Conservation (phyloP, 1,140 invertebrate genomes). For the Papilio machaon region DNA sequence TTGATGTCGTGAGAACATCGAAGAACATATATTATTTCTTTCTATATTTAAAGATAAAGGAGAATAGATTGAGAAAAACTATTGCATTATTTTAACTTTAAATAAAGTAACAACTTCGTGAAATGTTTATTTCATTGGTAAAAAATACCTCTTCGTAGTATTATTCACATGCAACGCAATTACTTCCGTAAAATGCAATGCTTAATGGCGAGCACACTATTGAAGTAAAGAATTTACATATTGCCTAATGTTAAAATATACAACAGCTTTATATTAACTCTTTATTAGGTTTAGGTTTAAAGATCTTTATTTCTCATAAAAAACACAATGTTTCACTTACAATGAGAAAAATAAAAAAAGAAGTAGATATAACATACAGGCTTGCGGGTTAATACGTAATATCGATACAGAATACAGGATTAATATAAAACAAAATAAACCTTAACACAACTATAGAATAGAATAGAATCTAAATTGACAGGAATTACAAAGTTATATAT, state of each 20-base stretch:
- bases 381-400: too few species aligned
- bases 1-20: background rate
- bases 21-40: background rate
- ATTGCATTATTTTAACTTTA: background rate
- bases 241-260: slow-evolving; percentile 1
- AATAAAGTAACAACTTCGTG: background rate
- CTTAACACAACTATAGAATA: too few species aligned
- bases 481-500: too few species aligned
- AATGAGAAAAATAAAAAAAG: too few species aligned
- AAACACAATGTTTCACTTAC: too few species aligned
- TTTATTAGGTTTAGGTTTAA: background rate
- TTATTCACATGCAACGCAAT: background rate
- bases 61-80: background rate
- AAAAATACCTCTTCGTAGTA: background rate
- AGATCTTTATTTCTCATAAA: too few species aligned
- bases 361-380: too few species aligned
- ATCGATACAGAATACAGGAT: too few species aligned
- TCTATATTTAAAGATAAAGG: background rate
- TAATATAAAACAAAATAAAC: too few species aligned
- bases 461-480: too few species aligned
- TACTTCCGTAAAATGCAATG: slow-evolving; percentile 9
- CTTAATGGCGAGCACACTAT: background rate
- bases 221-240: slow-evolving; percentile 15
- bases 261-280: background rate
- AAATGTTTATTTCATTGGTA: slow-evolving; percentile 10